These are phyloP conservation scores for Trachelipus rathkii DNA, from an alignment of 1,140 invertebrate species.

Conservation along the genomic window DNA sequence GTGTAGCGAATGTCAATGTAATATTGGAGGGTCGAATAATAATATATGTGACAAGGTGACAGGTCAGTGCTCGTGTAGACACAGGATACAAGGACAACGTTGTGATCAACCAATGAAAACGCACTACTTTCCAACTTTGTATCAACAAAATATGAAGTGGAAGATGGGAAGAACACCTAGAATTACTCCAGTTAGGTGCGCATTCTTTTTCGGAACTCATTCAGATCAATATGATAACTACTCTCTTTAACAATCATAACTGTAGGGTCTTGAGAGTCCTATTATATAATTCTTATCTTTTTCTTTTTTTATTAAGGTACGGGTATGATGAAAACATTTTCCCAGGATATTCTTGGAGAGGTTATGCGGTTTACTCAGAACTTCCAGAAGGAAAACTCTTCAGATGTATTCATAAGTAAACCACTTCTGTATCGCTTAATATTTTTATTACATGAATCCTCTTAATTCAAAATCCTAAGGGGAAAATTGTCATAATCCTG, in stretches of 20 bases:
- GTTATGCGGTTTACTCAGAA: slow-evolving; percentile 87
- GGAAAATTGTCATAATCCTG: slow-evolving; percentile 76
- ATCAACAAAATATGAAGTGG: slow-evolving; percentile 66
- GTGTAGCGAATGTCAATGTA: slow-evolving; percentile 87
- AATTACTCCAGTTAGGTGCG: slow-evolving; percentile 44
- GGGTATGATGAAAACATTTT: slow-evolving; percentile 78
- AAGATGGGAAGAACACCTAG: slow-evolving; percentile 52
- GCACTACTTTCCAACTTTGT: slow-evolving; percentile 92
- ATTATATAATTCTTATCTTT: neutral
- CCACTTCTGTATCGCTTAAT: slow-evolving; percentile 89
- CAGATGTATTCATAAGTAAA: slow-evolving; percentile 79
- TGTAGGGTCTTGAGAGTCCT: too few species aligned
- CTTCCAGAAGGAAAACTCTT: slow-evolving; percentile 82
- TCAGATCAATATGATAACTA: too few species aligned
- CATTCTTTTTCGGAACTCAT: neutral
- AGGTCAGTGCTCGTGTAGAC: slow-evolving; percentile 75
- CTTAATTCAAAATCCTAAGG: slow-evolving; percentile 69
- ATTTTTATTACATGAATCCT: slow-evolving; percentile 80
- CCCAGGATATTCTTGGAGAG: slow-evolving; percentile 90
- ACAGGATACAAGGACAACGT: slow-evolving; percentile 76
- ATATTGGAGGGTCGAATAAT: slow-evolving; percentile 86
- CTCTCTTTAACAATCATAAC: too few species aligned
- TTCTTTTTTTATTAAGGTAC: slow-evolving; percentile 55
- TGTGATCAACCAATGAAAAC: slow-evolving; percentile 80
- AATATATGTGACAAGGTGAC: slow-evolving; percentile 79